A percentile compares a stretch with the other conserved stretches of the same genome.
phyloP scores from a whole-genome alignment of 2,113 vertebrate species.

The Brachypodius melanocephalos region DNA sequence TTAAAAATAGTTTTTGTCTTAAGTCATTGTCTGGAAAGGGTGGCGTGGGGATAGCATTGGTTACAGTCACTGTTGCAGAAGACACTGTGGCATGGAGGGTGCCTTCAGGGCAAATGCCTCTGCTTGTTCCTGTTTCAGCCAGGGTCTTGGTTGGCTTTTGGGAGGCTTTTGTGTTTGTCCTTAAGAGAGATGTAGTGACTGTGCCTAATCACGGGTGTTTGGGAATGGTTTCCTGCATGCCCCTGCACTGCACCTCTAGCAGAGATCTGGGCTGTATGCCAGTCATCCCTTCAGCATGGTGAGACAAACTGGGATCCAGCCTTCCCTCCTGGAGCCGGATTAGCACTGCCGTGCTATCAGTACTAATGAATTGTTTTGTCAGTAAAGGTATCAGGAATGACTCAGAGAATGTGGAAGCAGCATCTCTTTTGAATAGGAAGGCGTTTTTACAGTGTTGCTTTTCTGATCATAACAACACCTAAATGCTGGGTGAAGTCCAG shows the following conservation, averaged over 20 bases:
- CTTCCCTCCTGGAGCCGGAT: not conserved
- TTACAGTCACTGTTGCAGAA: not conserved
- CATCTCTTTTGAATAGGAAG: not conserved
- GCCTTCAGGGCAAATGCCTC: not conserved
- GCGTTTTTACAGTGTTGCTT: conserved; percentile 5
- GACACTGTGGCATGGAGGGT: not conserved
- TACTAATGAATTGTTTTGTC: not conserved
- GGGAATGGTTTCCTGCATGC: not conserved
- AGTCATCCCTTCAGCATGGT: not conserved
- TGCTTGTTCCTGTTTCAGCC: not conserved
- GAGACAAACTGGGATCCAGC: not conserved
- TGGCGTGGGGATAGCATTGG: not conserved
- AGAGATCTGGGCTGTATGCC: rapidly evolving
- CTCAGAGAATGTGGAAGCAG: not conserved
- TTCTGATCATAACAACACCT: not conserved
- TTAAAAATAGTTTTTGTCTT: not conserved
- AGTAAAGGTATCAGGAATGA: not conserved
- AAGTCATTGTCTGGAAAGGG: rapidly evolving
- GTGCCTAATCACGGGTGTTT: not conserved
- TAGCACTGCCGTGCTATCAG: not conserved
- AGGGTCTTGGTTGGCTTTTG: not conserved
- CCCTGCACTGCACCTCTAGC: not conserved
- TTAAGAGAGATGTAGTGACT: not conserved
- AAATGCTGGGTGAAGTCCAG: not conserved
- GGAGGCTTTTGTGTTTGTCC: not conserved